Conservation (phyloP, 2,113 vertebrate genomes). For the Noctilio leporinus region DNA sequence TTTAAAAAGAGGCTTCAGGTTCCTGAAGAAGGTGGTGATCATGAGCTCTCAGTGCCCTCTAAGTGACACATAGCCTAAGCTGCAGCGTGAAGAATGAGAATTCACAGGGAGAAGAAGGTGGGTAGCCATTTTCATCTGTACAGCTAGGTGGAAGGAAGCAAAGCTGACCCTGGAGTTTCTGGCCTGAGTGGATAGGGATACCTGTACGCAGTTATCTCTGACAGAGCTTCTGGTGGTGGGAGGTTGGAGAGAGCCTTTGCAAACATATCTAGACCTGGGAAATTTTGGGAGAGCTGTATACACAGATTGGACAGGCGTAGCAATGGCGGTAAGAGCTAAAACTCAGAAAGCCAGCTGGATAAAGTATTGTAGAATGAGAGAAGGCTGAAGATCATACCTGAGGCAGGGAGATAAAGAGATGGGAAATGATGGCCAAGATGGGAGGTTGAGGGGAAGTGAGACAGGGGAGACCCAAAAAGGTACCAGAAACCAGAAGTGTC, state of each 20-base stretch:
- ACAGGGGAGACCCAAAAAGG: neutral
- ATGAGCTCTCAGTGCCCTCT: neutral
- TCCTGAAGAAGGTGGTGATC: neutral
- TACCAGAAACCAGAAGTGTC: neutral
- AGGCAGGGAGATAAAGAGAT: no score
- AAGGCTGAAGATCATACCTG: neutral
- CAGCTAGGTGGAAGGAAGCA: accelerated
- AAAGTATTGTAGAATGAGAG: neutral
- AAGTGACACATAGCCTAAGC: no score
- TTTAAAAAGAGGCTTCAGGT: neutral
- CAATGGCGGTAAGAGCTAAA: neutral
- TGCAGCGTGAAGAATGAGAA: neutral
- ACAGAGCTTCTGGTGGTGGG: neutral
- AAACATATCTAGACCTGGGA: neutral
- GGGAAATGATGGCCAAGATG: neutral
- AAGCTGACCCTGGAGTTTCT: neutral
- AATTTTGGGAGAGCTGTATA: neutral
- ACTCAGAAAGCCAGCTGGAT: neutral
- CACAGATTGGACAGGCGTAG: neutral
- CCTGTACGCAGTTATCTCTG: accelerated
- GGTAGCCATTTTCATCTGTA: neutral
- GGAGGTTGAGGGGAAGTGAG: accelerated
- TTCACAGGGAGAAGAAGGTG: neutral
- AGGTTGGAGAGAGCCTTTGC: neutral
- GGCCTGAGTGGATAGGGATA: neutral